phyloP scores from a whole-genome alignment of 1,140 invertebrate genomes.

The Pissodes strobi region DNA sequence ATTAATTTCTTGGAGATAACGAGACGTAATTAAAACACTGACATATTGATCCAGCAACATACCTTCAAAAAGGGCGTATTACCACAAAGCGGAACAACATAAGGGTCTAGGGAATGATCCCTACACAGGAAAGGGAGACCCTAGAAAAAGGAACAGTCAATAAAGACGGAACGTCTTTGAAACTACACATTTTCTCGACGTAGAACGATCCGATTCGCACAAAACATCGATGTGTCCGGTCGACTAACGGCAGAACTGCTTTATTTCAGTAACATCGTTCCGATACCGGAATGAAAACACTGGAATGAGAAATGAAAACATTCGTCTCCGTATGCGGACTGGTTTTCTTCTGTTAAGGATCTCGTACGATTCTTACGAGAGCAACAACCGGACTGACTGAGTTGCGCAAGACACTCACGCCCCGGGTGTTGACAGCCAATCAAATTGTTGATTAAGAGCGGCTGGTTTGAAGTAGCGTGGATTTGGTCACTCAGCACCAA shows the following conservation, averaged over 20 bases:
- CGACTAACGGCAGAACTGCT: background rate
- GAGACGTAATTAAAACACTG: background rate
- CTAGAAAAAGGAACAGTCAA: background rate
- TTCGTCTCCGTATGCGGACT: constrained; percentile 5
- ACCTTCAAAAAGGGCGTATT: constrained; percentile 11
- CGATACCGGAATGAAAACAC: constrained; percentile 10
- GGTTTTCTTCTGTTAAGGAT: constrained; percentile 14
- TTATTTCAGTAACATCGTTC: background rate
- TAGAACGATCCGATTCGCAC: background rate
- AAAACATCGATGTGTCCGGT: too few species aligned
- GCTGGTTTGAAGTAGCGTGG: background rate
- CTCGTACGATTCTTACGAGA: background rate
- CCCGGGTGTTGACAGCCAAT: background rate
- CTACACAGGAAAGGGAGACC: too few species aligned
- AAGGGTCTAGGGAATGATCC: background rate
- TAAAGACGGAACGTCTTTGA: constrained; percentile 2
- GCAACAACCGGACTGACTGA: constrained; percentile 15
- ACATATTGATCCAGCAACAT: constrained; percentile 5
- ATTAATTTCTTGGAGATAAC: background rate
- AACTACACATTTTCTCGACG: constrained; percentile 1
- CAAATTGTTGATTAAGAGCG: background rate
- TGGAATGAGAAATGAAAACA: constrained; percentile 8
- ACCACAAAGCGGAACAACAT: background rate
- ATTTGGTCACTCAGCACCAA: too few species aligned
- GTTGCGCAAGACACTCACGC: constrained; percentile 18